phyloP scores from a whole-genome alignment of 30 jellyfish, hydroid and myxozoan genomes.

The Cassiopea xamachana region DNA sequence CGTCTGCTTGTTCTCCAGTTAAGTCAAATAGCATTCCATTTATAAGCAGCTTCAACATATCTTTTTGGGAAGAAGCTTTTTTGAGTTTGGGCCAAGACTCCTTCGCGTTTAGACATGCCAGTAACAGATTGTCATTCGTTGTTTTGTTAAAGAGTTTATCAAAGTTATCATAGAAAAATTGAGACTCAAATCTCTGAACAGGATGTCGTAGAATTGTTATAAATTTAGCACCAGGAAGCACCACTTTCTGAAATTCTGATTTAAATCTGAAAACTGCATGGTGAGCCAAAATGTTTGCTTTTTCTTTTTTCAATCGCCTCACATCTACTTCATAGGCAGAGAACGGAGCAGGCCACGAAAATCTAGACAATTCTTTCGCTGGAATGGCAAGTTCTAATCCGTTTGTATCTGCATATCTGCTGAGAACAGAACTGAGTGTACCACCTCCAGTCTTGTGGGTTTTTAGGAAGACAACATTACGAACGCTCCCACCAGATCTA shows the following conservation, averaged over 20 bases:
- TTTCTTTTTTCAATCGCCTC: slow-evolving; percentile 59
- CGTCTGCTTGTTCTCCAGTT: slow-evolving; percentile 35
- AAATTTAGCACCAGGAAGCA: slow-evolving; percentile 58
- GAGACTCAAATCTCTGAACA: slow-evolving; percentile 70
- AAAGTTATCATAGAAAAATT: slow-evolving; percentile 68
- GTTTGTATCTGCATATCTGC: slow-evolving; percentile 72
- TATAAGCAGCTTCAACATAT: slow-evolving; percentile 10
- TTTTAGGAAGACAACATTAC: slow-evolving; percentile 66
- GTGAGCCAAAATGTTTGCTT: slow-evolving; percentile 69
- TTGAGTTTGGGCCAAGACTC: slow-evolving; percentile 8
- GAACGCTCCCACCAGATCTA: slow-evolving; percentile 19
- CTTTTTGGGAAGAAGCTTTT: slow-evolving; percentile 11
- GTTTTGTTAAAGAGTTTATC: slow-evolving; percentile 31
- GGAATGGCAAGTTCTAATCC: slow-evolving; percentile 77
- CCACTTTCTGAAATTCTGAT: slow-evolving; percentile 59
- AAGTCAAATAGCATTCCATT: slow-evolving; percentile 78
- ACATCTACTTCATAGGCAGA: slow-evolving; percentile 57
- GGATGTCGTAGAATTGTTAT: slow-evolving; percentile 83
- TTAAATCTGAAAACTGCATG: slow-evolving; percentile 71
- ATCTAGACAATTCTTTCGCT: slow-evolving; percentile 36
- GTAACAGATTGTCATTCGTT: slow-evolving; percentile 25
- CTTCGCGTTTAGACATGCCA: slow-evolving; percentile 25
- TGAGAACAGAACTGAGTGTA: slow-evolving; percentile 74
- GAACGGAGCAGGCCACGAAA: slow-evolving; percentile 83
- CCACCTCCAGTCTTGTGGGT: slow-evolving; percentile 92